phyloP scores from a whole-genome alignment of 1,140 invertebrate genomes.

The Contarinia nasturtii region DNA sequence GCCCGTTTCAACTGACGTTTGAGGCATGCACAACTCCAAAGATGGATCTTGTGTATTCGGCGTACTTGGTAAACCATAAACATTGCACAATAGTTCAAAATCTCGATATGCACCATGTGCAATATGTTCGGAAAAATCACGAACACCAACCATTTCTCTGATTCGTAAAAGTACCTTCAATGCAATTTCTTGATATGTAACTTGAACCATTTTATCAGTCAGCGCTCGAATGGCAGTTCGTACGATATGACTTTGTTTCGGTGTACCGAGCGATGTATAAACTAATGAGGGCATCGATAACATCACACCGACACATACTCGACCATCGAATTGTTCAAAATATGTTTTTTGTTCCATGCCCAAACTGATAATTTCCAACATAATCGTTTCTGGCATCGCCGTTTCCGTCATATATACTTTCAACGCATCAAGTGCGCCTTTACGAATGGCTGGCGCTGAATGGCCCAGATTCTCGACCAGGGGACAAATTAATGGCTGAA shows the following conservation, averaged over 20 bases:
- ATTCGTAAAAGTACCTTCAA: slow-evolving; percentile 45
- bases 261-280: slow-evolving; percentile 24
- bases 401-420: slow-evolving; percentile 43
- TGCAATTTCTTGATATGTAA: slow-evolving; percentile 44
- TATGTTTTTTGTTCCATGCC: slow-evolving; percentile 36
- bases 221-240: slow-evolving; percentile 33
- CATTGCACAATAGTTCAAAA: slow-evolving; percentile 43
- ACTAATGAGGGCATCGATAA: slow-evolving; percentile 43
- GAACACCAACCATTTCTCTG: slow-evolving; percentile 35
- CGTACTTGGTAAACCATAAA: slow-evolving; percentile 31
- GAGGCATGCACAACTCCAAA: not conserved
- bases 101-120: slow-evolving; percentile 35
- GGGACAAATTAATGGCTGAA: slow-evolving; percentile 37
- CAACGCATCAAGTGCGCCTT: slow-evolving; percentile 48
- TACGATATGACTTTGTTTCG: slow-evolving; percentile 22
- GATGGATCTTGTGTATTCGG: slow-evolving; percentile 10
- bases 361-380: slow-evolving; percentile 38
- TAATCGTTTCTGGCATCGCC: slow-evolving; percentile 31
- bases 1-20: not conserved
- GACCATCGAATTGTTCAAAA: slow-evolving; percentile 32
- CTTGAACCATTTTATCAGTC: slow-evolving; percentile 41
- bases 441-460: slow-evolving; percentile 50
- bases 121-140: slow-evolving; percentile 35
- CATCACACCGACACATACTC: slow-evolving; percentile 43
- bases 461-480: slow-evolving; percentile 55